Evolutionary conservation across 1,140 invertebrate genomes (phyloP).

Genomic region (Drosophila tsacasi): DNA sequence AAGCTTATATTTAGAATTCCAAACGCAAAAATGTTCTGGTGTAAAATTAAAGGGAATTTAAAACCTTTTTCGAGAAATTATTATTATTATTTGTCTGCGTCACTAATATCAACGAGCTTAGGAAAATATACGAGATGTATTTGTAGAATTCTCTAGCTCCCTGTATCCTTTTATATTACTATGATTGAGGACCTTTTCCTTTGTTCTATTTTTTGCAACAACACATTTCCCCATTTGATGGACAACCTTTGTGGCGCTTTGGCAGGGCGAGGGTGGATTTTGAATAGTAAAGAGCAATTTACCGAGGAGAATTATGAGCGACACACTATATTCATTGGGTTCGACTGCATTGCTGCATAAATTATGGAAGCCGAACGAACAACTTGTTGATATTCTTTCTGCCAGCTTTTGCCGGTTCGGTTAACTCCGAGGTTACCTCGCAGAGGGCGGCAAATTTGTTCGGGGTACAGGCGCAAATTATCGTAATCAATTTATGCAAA

Average conservation of each 20-base stretch:
- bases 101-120: neutral
- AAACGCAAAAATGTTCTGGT: neutral
- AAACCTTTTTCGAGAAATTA: neutral
- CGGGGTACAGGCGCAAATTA: conserved; percentile 34
- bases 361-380: conserved; percentile 51
- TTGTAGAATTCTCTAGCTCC: neutral
- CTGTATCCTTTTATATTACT: neutral
- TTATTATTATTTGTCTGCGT: too few relatives aligned
- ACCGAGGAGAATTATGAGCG: conserved; percentile 36
- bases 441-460: conserved; percentile 29
- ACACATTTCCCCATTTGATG: conserved; percentile 21
- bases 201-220: neutral
- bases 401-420: conserved; percentile 16
- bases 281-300: conserved; percentile 39
- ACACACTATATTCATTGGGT: conserved; percentile 40
- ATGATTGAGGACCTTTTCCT: conserved; percentile 9
- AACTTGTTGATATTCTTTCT: conserved; percentile 33
- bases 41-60: neutral
- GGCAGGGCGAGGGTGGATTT: conserved; percentile 13
- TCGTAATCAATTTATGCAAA: conserved; percentile 61
- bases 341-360: conserved; percentile 66
- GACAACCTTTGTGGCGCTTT: conserved; percentile 26
- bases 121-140: too few relatives aligned
- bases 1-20: neutral
- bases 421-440: conserved; percentile 18